A percentile compares a stretch with the other conserved stretches of the same genome.
phyloP scores from a whole-genome alignment of 2,888 invertebrate species.

The Trissonchulus latispiculum region DNA sequence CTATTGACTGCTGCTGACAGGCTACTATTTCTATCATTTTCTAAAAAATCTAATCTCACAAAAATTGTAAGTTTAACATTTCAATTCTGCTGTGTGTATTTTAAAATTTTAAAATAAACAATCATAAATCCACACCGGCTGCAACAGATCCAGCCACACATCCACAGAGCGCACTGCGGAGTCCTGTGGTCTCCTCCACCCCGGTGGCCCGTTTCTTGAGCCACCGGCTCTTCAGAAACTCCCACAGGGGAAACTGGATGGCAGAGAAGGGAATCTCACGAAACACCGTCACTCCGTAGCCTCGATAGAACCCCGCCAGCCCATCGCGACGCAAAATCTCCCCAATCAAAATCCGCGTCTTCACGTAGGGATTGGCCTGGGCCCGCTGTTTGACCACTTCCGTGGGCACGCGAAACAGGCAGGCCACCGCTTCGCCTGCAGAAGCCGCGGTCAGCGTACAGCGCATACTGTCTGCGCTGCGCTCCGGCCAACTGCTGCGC shows the following conservation, averaged over 20 bases:
- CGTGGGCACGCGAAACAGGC: slow-evolving; percentile 80
- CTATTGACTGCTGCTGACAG: too few relatives aligned
- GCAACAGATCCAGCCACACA: slow-evolving; percentile 69
- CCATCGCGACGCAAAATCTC: slow-evolving; percentile 36
- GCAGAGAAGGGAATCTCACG: slow-evolving; percentile 75
- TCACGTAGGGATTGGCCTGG: slow-evolving; percentile 53
- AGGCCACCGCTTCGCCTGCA: slow-evolving; percentile 77
- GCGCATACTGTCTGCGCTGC: slow-evolving; percentile 35
- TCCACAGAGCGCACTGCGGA: slow-evolving; percentile 38
- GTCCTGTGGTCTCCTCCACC: slow-evolving; percentile 22
- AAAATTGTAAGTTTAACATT: too few relatives aligned
- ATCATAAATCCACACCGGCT: slow-evolving; percentile 53
- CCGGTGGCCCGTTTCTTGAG: slow-evolving; percentile 61
- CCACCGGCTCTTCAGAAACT: slow-evolving; percentile 63
- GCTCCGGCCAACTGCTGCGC: not conserved
- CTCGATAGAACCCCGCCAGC: slow-evolving; percentile 52
- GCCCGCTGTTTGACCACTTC: slow-evolving; percentile 91
- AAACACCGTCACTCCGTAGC: slow-evolving; percentile 50
- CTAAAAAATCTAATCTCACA: too few relatives aligned
- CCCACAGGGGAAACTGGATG: slow-evolving; percentile 92
- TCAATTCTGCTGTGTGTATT: too few relatives aligned
- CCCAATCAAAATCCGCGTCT: slow-evolving; percentile 10
- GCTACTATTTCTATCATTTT: too few relatives aligned
- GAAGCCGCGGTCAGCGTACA: slow-evolving; percentile 59
- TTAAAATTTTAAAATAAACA: not conserved